phyloP scores from a whole-genome alignment of 2,113 vertebrate species.

The Thoracochromis brauschi region DNA sequence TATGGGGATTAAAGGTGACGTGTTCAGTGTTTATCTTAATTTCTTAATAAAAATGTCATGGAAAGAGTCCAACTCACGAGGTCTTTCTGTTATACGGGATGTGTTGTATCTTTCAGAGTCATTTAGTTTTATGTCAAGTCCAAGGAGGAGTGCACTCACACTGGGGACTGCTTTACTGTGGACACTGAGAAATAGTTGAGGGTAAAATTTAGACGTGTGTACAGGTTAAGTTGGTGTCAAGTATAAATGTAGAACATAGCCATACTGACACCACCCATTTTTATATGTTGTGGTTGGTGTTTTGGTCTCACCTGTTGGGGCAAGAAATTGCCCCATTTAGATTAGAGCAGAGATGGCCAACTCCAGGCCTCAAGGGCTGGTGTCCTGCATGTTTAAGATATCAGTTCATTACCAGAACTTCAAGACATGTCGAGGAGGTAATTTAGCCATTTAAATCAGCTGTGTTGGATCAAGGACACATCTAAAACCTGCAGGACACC shows the following conservation, averaged over 20 bases:
- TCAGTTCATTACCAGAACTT: neutral
- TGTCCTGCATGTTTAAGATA: accelerated
- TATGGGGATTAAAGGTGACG: accelerated
- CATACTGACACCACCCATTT: neutral
- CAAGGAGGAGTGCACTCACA: neutral
- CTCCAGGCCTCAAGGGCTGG: neutral
- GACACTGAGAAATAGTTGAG: neutral
- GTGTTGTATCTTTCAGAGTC: neutral
- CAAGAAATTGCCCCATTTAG: neutral
- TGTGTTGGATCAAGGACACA: accelerated
- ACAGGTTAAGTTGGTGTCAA: accelerated
- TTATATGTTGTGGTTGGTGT: neutral
- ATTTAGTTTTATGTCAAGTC: neutral
- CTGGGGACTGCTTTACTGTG: neutral
- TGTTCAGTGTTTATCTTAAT: neutral
- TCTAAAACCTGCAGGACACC: neutral
- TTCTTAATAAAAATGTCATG: neutral
- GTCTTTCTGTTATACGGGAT: neutral
- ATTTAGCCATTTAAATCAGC: accelerated
- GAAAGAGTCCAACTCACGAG: accelerated
- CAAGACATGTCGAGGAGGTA: neutral
- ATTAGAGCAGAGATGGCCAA: neutral
- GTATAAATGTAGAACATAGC: neutral
- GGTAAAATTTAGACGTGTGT: neutral
- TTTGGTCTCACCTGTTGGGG: neutral